Evolutionary conservation across 2,797 vertebrate species (phyloP).

Genomic region (Myotis myotis): DNA sequence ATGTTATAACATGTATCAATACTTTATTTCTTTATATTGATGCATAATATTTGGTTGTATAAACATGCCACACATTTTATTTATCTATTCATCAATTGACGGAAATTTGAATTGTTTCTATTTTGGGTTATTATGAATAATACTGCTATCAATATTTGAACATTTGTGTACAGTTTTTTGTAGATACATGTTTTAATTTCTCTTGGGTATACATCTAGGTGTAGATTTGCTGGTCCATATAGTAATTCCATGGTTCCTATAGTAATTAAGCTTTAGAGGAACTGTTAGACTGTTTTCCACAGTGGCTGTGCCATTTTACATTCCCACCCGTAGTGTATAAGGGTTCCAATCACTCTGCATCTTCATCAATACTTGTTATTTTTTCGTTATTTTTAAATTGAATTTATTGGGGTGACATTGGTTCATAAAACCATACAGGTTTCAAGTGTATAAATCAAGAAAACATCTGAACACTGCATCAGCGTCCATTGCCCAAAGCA

Average conservation of each 20-base stretch:
- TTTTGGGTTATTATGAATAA: conserved; percentile 14
- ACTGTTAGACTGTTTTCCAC: background rate
- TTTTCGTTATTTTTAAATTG: background rate
- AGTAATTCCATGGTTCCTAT: background rate
- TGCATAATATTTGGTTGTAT: background rate
- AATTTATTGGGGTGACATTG: background rate
- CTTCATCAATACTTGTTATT: background rate
- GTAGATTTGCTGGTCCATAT: background rate
- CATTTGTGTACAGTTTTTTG: background rate
- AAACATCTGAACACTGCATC: too few species aligned
- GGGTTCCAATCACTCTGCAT: background rate
- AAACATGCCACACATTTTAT: background rate
- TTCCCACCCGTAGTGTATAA: background rate
- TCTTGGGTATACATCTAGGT: too few species aligned
- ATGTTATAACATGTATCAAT: background rate
- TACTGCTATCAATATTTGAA: background rate
- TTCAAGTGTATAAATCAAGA: too few species aligned
- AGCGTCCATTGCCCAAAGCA: too few species aligned
- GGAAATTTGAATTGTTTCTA: background rate
- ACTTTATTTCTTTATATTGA: conserved; percentile 3
- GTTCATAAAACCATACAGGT: too few species aligned
- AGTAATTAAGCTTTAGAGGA: background rate
- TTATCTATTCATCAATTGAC: background rate
- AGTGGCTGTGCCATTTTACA: background rate
- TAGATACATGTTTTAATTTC: too few species aligned